Base-by-base conservation (phyloP, 2,113 vertebrate species). In the Gymnocephalus cernua region DNA sequence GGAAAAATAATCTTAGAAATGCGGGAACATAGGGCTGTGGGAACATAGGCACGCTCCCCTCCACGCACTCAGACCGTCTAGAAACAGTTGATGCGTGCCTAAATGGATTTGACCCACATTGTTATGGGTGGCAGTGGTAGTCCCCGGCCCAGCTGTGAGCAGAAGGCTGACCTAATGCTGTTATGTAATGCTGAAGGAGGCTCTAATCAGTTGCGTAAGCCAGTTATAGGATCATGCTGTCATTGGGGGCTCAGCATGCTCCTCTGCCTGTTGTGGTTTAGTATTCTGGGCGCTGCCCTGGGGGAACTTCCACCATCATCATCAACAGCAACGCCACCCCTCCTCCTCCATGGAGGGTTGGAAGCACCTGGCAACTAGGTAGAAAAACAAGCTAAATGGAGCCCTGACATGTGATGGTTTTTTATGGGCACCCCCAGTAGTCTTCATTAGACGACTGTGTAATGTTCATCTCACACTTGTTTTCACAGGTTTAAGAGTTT, bases 141-240 rank as follows among this genome's bases (percentile, higher is more conserved):
- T 62, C 73, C 84, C 64, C 12, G 3, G 58, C 77, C 65, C 90
- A 83, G 88, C 86, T 88, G 77, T 57, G 82, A 91, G 87, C 92
- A 86, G 84, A 27, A 54, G 70, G 76, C 64, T 54, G 67, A 77
- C 47, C 61, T 89, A 80, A 89, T 86, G 85, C 88, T 73, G 65
- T 95, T 93, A 92, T 44, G 74, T 94, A 94, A 94, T 35, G 29
- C 48, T 3, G 64, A 81, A 79, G 48, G 35, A 77, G 59, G 65
- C 88, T 77, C 56, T 59, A 72, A 90, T 92, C 76, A 74, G 90
- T 91, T 93, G 89, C 90, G 74, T 89, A 86, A 92, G 79, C 73
- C 82, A 74, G 85, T 82, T 86, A 86, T 81, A 68, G 79, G 80
- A 74, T 79, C 83, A 47, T 38, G 71, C 53, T 86, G 13, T 74